These are phyloP conservation scores for Acanthaster planci DNA, from an alignment of 35 echinoderm and acorn worm species.

Conservation along the genomic window DNA sequence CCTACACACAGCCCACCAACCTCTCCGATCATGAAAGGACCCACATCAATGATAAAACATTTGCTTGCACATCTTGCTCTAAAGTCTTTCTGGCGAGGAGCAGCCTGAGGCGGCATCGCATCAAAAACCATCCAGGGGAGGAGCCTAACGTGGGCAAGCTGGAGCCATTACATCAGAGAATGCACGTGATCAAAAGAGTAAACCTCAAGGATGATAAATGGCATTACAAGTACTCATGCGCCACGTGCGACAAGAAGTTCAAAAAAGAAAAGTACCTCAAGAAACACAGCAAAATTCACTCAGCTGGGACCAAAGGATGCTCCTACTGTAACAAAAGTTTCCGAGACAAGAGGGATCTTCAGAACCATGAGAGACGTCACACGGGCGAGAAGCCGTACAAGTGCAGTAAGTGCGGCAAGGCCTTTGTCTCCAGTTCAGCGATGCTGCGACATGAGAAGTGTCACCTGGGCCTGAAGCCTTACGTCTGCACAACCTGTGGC, in stretches of 20 bases:
- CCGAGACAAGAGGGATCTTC: slow-evolving; percentile 25
- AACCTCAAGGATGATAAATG: background rate
- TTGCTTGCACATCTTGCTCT: slow-evolving; percentile 4
- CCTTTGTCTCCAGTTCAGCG: slow-evolving; percentile 41
- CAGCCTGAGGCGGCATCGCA: slow-evolving; percentile 17
- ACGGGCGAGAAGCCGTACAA: slow-evolving; percentile 36
- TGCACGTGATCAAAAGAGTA: background rate
- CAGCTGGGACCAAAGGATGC: background rate
- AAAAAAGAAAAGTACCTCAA: slow-evolving; percentile 16
- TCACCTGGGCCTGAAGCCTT: slow-evolving; percentile 43
- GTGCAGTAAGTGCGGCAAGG: slow-evolving; percentile 42
- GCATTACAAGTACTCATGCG: slow-evolving; percentile 6
- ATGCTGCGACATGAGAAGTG: slow-evolving; percentile 48
- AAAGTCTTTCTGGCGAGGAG: background rate
- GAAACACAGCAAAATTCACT: background rate
- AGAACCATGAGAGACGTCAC: slow-evolving; percentile 44
- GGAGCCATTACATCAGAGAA: background rate
- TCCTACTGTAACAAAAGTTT: slow-evolving; percentile 42
- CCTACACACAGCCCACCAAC: slow-evolving; percentile 24
- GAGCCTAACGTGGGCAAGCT: slow-evolving; percentile 13
- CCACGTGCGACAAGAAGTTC: background rate
- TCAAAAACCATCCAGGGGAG: slow-evolving; percentile 7
- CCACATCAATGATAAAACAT: slow-evolving; percentile 43
- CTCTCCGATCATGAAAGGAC: slow-evolving; percentile 34
- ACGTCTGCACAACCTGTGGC: slow-evolving; percentile 40